Base-by-base conservation (phyloP, 2,888 invertebrate genomes). In the Eupithecia vulgata region DNA sequence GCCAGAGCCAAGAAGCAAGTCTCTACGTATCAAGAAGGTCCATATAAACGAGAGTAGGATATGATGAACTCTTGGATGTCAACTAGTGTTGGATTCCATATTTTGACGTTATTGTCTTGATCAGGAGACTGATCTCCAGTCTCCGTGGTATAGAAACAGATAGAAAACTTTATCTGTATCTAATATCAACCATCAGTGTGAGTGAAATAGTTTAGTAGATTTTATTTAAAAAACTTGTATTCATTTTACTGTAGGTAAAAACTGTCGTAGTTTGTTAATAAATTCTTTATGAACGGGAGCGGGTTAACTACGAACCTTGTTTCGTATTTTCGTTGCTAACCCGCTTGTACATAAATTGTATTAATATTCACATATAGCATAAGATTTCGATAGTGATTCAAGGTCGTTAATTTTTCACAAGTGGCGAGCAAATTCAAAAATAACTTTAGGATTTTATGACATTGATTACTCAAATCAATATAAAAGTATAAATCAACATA, bases 1-100 rank as follows among this genome's bases (percentile, higher is more conserved):
- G n/a, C 74, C 87, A 4, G 90, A 91, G 71, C 93, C 93, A 1
- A 86, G 94, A 5, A 94, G 94, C 79, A 93, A 91, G 80, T 94
- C 94, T 6, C 85, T 94, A 15, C 89, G 94, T n/a, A 73, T 93
- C 37, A 93, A 93, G 78, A 87, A 85, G 76, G 68, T 81, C 25
- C 78, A 82, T 37, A 88, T 84, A 80, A 85, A 89, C 66, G 75
- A 72, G 59, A 68, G 45, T 57, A 57, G 25, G 15, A 45, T 68
- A 40, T 68, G 68, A 57, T 68, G 68, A 57, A 57, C n/a, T 13
- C 7, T 70, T 15, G 15, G 17, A 17, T 17, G 5, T 59, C 13
- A 6, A 8, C 34, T 17, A 61, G 61, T 17, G 34, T 6, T 61
- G 61, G 61, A 61, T 61, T 21, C 13, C 21, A 57, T 57, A 57